A percentile compares a stretch with the other conserved stretches of the same genome.
These are phyloP conservation scores for Sternotherus odoratus DNA, from an alignment of 2,797 vertebrate genomes.

Conservation along the genomic window DNA sequence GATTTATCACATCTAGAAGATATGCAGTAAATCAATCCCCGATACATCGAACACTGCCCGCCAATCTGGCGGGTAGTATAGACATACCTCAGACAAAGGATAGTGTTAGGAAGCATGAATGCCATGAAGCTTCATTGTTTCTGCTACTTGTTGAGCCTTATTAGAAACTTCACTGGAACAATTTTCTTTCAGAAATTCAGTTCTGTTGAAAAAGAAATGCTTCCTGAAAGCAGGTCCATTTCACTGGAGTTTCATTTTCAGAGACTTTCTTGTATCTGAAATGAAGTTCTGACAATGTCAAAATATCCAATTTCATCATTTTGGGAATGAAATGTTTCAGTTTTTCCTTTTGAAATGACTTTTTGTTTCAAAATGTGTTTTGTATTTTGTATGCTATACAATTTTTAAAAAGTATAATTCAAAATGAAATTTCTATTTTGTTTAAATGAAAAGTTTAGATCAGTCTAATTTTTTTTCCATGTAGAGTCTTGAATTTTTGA, in stretches of 20 bases:
- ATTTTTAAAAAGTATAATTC: no score
- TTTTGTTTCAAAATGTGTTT: not conserved
- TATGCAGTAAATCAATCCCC: no score
- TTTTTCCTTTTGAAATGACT: not conserved
- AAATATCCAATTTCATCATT: not conserved
- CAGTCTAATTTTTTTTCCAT: accelerated
- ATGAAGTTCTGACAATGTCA: not conserved
- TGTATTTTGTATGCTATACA: not conserved
- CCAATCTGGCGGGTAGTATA: no score
- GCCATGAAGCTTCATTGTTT: not conserved
- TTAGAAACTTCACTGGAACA: not conserved
- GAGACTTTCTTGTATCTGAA: no score
- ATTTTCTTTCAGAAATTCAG: not conserved
- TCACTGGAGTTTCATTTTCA: not conserved
- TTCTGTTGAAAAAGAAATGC: not conserved
- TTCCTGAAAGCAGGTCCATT: not conserved
- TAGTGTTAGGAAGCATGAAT: not conserved
- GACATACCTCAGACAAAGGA: no score
- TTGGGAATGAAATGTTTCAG: not conserved
- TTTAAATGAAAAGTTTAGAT: not conserved
- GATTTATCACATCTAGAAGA: no score
- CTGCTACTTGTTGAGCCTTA: not conserved
- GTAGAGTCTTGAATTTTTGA: not conserved
- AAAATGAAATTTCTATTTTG: not conserved
- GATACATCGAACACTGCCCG: no score